phyloP scores from a whole-genome alignment of 2,113 vertebrate species.

The Thunnus maccoyii region DNA sequence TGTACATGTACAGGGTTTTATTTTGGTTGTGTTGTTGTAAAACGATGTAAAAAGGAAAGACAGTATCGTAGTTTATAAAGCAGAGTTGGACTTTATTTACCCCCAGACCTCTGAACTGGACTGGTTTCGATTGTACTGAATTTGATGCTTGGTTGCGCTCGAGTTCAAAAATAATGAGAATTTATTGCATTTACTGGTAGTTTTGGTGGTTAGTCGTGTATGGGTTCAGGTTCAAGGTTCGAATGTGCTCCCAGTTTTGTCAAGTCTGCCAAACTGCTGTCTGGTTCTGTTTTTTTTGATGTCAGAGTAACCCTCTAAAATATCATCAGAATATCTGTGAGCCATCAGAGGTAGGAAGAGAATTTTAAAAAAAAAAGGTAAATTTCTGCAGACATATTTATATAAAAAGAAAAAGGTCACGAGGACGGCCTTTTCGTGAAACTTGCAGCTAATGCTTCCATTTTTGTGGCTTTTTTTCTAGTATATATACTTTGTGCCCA shows the following conservation, averaged over 20 bases:
- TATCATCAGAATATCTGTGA: slow-evolving; percentile 34
- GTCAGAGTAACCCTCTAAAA: slow-evolving; percentile 9
- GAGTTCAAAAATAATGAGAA: slow-evolving; percentile 17
- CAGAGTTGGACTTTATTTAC: slow-evolving; percentile 36
- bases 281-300: slow-evolving; percentile 15
- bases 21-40: slow-evolving; percentile 72
- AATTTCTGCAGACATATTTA: slow-evolving; percentile 47
- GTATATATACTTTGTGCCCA: slow-evolving; percentile 47
- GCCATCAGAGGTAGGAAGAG: slow-evolving; percentile 36
- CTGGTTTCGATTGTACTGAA: slow-evolving; percentile 35
- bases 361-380: background rate
- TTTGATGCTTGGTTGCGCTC: slow-evolving; percentile 6
- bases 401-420: slow-evolving; percentile 24
- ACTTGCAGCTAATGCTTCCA: slow-evolving; percentile 73
- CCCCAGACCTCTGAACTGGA: slow-evolving; percentile 38
- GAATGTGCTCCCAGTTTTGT: slow-evolving; percentile 1
- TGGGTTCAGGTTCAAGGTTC: slow-evolving; percentile 5
- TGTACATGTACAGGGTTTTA: slow-evolving; percentile 65
- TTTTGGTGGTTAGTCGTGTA: slow-evolving; percentile 5
- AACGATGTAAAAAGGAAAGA: slow-evolving; percentile 52
- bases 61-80: slow-evolving; percentile 39
- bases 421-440: slow-evolving; percentile 36
- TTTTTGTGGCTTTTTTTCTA: slow-evolving; percentile 48
- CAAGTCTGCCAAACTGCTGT: slow-evolving; percentile 51
- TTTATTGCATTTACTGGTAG: slow-evolving; percentile 20